These are phyloP conservation scores for Lophius americanus DNA, from an alignment of 2,797 vertebrate genomes.

Conservation along the genomic window DNA sequence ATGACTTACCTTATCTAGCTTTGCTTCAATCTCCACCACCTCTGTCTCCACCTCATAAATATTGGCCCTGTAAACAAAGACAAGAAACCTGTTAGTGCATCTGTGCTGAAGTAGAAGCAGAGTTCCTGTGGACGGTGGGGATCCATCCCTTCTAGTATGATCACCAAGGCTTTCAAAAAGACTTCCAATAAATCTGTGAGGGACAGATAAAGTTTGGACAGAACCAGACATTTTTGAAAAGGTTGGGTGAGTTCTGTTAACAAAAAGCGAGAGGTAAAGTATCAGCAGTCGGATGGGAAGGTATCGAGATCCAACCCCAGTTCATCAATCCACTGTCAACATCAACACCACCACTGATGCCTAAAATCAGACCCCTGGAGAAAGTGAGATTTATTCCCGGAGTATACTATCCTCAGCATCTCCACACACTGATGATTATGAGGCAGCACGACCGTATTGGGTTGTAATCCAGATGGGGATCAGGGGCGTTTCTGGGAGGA, in stretches of 20 bases:
- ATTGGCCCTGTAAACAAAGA: constrained; percentile 85
- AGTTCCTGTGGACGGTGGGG: too few relatives aligned
- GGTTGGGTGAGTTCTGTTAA: constrained; percentile 44
- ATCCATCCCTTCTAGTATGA: background rate
- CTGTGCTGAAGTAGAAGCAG: too few relatives aligned
- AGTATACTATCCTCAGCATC: too few relatives aligned
- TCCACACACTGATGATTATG: too few relatives aligned
- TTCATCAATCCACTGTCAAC: constrained; percentile 36
- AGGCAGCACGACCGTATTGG: too few relatives aligned
- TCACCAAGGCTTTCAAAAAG: constrained; percentile 48
- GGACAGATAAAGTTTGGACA: constrained; percentile 28
- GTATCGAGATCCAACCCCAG: constrained; percentile 21
- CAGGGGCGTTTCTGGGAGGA: too few relatives aligned
- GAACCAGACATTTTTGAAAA: constrained; percentile 33
- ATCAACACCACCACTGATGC: constrained; percentile 37
- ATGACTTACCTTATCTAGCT: constrained; percentile 91
- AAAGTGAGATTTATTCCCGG: too few relatives aligned
- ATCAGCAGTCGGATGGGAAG: constrained; percentile 7
- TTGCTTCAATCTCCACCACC: constrained; percentile 95
- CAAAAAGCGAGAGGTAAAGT: constrained; percentile 54
- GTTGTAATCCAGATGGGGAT: too few relatives aligned
- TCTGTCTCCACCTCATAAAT: constrained; percentile 96
- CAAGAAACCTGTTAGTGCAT: constrained; percentile 14
- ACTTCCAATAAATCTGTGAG: constrained; percentile 34
- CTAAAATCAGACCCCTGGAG: constrained; percentile 36